These are phyloP conservation scores for Pelusios castaneus DNA, from an alignment of 2,113 vertebrate genomes.

Conservation along the genomic window DNA sequence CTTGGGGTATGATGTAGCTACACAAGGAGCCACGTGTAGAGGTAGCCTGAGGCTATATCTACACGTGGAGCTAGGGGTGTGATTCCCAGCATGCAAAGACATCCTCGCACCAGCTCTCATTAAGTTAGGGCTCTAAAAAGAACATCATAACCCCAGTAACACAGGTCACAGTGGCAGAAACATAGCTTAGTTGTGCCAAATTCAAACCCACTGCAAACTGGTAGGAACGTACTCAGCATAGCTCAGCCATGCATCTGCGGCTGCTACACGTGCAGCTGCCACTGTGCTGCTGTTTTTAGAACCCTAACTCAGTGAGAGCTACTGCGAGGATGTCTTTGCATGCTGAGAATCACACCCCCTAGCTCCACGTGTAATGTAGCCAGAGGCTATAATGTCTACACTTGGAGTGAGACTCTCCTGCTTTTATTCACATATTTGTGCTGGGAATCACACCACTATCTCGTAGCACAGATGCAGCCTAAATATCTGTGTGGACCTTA, in stretches of 20 bases:
- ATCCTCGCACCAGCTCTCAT: neutral
- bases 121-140: neutral
- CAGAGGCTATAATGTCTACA: too few species aligned
- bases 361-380: too few species aligned
- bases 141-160: too few species aligned
- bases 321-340: neutral
- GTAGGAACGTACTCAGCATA: neutral
- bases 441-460: neutral
- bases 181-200: neutral
- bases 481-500: neutral
- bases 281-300: neutral
- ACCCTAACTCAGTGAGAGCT: neutral
- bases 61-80: neutral
- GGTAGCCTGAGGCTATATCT: too few species aligned
- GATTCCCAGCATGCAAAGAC: neutral
- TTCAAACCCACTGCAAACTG: neutral
- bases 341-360: neutral
- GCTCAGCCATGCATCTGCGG: neutral
- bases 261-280: neutral
- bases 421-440: neutral
- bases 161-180: neutral
- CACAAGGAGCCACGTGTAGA: too few species aligned
- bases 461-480: too few species aligned
- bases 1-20: too few species aligned
- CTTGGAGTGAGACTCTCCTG: too few species aligned